A percentile compares a stretch with the other conserved stretches of the same genome.
phyloP scores from a whole-genome alignment of 1,140 invertebrate species.

The Metaphire vulgaris region DNA sequence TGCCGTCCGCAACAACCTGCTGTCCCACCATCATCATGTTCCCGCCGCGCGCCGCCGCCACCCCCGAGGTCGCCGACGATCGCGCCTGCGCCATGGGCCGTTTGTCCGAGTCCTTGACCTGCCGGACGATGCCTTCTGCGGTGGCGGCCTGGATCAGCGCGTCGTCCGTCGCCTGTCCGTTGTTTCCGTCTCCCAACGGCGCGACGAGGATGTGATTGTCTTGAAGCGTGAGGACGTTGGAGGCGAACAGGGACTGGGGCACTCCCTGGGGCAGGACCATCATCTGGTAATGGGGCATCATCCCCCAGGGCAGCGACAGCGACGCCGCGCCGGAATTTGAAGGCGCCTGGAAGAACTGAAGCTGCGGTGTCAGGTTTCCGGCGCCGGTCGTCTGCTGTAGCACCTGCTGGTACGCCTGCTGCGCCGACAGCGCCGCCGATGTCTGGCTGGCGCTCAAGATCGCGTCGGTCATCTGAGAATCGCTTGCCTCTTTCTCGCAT shows the following conservation, averaged over 20 bases:
- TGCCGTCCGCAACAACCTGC: neutral
- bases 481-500: neutral
- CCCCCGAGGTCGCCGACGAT: neutral
- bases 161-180: neutral
- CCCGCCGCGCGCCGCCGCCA: neutral
- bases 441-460: neutral
- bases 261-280: conserved; percentile 14
- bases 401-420: neutral
- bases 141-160: neutral
- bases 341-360: neutral
- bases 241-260: conserved; percentile 11
- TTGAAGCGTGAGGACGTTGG: conserved; percentile 16
- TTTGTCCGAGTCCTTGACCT: neutral
- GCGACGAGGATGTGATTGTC: conserved; percentile 17
- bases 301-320: conserved; percentile 13
- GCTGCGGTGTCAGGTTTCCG: neutral
- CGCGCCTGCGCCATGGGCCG: neutral
- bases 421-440: neutral
- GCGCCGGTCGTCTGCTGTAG: neutral
- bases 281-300: conserved; percentile 19
- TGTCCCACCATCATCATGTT: neutral
- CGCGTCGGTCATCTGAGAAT: neutral
- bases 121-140: neutral
- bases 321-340: neutral
- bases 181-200: conserved; percentile 2